phyloP scores from a whole-genome alignment of 2,113 vertebrate species.

The Tiliqua scincoides region DNA sequence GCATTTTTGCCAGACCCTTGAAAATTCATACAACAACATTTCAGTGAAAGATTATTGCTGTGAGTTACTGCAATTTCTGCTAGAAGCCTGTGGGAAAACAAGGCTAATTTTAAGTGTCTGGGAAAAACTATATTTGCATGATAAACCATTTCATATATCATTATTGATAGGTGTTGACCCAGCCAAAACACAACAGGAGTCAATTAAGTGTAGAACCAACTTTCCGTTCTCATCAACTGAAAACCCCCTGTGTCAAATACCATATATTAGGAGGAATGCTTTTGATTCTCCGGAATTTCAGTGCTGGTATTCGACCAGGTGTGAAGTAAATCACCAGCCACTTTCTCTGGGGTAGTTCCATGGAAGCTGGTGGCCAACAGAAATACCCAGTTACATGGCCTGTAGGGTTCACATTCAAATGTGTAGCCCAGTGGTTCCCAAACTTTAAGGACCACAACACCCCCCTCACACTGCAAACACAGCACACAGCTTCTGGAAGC shows the following conservation, averaged over 20 bases:
- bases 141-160: neutral
- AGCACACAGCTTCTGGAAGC: too few relatives aligned
- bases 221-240: too few relatives aligned
- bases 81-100: neutral
- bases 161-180: constrained; percentile 11
- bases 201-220: neutral
- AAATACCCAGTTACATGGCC: neutral
- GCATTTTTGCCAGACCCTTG: neutral
- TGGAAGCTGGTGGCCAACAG: neutral
- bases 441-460: too few relatives aligned
- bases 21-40: neutral
- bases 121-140: neutral
- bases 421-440: neutral
- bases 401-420: too few relatives aligned
- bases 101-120: neutral
- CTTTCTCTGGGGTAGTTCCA: neutral
- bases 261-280: neutral
- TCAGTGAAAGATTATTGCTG: neutral
- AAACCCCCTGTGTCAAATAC: neutral
- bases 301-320: neutral
- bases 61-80: neutral
- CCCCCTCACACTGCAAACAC: too few relatives aligned
- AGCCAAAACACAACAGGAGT: neutral
- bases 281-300: neutral
- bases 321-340: neutral